Conservation (phyloP, 1,140 invertebrate genomes). For the Bradynema listronoti region DNA sequence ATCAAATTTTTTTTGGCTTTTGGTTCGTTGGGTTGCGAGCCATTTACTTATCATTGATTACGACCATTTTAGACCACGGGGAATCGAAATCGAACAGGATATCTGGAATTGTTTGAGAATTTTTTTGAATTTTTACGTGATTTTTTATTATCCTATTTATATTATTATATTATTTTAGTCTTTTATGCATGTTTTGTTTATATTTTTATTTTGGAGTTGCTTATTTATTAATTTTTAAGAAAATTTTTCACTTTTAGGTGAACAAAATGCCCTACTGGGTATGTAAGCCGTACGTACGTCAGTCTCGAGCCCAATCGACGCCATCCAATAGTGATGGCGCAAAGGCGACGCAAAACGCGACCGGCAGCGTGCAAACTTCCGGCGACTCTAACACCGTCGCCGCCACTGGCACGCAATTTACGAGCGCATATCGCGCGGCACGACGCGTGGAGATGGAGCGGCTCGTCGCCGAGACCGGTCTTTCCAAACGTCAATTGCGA, state of each 20-base stretch:
- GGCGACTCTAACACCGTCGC: neutral
- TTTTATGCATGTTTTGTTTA: too few species aligned
- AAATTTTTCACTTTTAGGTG: conserved; percentile 35
- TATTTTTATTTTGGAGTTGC: too few species aligned
- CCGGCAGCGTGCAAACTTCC: neutral
- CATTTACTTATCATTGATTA: too few species aligned
- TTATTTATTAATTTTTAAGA: too few species aligned
- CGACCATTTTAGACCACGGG: too few species aligned
- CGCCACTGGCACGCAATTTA: neutral
- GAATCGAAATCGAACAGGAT: too few species aligned
- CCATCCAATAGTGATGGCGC: too few species aligned
- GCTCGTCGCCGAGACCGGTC: conserved; percentile 40
- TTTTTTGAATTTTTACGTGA: neutral
- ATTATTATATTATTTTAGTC: too few species aligned
- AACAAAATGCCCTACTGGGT: conserved; percentile 42
- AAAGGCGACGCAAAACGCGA: too few species aligned
- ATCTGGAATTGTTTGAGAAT: neutral
- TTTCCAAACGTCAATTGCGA: conserved; percentile 43
- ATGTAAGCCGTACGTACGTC: conserved; percentile 51
- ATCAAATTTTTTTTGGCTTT: too few species aligned
- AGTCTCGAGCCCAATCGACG: too few species aligned
- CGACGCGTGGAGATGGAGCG: conserved; percentile 41
- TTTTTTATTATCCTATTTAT: conserved; percentile 9
- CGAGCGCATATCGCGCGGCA: conserved; percentile 34
- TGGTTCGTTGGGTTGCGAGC: too few species aligned